Evolutionary conservation across 2,113 vertebrate species (phyloP).

Genomic region (Trogon melanurus): DNA sequence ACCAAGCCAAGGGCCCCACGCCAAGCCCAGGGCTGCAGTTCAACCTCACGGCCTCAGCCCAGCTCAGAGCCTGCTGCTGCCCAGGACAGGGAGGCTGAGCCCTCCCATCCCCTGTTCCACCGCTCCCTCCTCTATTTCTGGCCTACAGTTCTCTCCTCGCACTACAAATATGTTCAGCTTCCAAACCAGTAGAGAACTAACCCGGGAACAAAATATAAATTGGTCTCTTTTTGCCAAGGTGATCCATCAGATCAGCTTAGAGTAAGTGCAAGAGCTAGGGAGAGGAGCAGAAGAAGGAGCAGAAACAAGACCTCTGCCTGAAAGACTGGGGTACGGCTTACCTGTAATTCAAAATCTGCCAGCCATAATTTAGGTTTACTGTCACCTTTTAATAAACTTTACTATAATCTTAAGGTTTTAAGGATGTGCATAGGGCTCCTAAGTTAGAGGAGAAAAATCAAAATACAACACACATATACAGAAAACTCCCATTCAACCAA

Average conservation of each 20-base stretch:
- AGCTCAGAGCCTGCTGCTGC: background rate
- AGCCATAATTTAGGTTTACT: background rate
- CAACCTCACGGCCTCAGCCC: background rate
- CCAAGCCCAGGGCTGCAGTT: background rate
- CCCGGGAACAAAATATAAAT: background rate
- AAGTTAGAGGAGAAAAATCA: background rate
- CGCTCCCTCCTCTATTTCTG: background rate
- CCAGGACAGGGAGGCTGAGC: background rate
- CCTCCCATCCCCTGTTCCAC: background rate
- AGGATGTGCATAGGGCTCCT: background rate
- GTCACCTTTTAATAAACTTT: background rate
- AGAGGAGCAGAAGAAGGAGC: background rate
- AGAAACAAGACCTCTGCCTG: background rate
- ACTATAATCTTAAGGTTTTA: background rate
- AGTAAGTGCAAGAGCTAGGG: background rate
- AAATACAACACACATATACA: background rate
- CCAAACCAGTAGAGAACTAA: background rate
- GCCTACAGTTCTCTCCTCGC: background rate
- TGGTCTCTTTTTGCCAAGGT: background rate
- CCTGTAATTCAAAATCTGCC: background rate
- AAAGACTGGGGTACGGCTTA: background rate
- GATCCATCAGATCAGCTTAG: background rate
- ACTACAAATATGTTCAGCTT: background rate
- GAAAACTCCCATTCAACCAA: background rate
- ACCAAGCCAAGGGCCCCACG: background rate